These are phyloP conservation scores for Xiphophorus hellerii DNA, from an alignment of 2,113 vertebrate species.

Conservation along the genomic window DNA sequence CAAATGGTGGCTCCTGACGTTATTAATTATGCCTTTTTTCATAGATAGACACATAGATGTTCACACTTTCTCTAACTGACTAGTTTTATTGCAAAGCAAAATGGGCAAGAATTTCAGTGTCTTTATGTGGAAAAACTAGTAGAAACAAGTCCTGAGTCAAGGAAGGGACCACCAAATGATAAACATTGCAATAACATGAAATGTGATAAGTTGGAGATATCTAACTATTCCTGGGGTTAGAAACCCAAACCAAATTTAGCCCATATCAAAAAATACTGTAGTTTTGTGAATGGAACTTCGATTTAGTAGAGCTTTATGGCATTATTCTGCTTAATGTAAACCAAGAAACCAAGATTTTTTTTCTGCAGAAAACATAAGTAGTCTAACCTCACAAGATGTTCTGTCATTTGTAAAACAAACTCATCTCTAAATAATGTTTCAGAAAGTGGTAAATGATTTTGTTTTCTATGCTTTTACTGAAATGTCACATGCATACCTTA, in stretches of 20 bases:
- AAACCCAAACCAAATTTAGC: background rate
- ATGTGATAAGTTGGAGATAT: too few species aligned
- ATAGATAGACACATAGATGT: too few species aligned
- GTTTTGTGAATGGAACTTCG: background rate
- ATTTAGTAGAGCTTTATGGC: background rate
- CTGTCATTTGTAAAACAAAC: constrained; percentile 32
- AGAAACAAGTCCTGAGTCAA: too few species aligned
- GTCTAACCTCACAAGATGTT: constrained; percentile 27
- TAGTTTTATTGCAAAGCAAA: too few species aligned
- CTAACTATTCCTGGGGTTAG: background rate
- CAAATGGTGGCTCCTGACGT: background rate
- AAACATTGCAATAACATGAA: too few species aligned
- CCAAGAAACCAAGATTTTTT: background rate
- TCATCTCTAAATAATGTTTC: constrained; percentile 23
- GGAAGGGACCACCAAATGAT: too few species aligned
- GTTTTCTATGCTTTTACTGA: constrained; percentile 77
- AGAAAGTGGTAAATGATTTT: constrained; percentile 32
- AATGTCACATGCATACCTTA: constrained; percentile 78
- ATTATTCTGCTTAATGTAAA: background rate
- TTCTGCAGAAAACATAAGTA: constrained; percentile 26
- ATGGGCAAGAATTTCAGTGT: too few species aligned
- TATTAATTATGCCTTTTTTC: background rate
- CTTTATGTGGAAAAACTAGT: too few species aligned
- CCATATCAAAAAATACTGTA: background rate
- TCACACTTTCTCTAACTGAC: too few species aligned